Evolutionary conservation across 2,113 vertebrate genomes (phyloP), one percentile per base, ranked within the genome.

Genomic region (Hippopotamus amphibius): DNA sequence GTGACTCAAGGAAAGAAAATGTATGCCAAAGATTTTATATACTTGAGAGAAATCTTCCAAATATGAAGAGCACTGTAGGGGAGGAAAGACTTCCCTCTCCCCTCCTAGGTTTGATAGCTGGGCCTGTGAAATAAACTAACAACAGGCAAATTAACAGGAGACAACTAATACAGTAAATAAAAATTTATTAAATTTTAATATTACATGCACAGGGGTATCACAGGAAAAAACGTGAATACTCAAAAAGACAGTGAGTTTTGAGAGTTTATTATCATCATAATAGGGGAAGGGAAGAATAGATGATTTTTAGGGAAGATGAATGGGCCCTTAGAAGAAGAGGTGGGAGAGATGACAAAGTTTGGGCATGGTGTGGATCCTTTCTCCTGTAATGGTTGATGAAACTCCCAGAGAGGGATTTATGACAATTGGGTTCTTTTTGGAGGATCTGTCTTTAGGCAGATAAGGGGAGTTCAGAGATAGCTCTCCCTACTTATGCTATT

Each of bases 21-120:
- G 13, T 90, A 30, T 59, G 26, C 41, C 50, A 59, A 69, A 92
- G 33, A 63, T 76, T 87, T 83, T 69, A 61, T 11, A 24, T 77
- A 61, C n/a, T 88, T 82, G 76, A 82, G 61, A 88, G 53, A 94
- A 94, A 82, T 53, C 28, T 61, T 87, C 33, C 50, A 76, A 59
- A 24, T 68, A 37, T n/a, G 74, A 71, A 94, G 41, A 55, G 7
- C 9, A 82, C 8, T 71, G 10, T 82, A 81, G 43, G 74, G n/a
- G 69, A 90, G 0, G 19, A 77, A 84, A 41, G 43, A 24, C 68
- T 50, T 68, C 33, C 3, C 16, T 63, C 22, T 41, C 33, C 50
- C 33, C 28, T 50, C 33, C 9, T 17, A 61, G 15, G 33, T 77
- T 77, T 6, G 7, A 59, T 68, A 77, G 6, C 33, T 85, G 71